Conservation (phyloP, 2,113 vertebrate genomes). For the Steatornis caripensis region DNA sequence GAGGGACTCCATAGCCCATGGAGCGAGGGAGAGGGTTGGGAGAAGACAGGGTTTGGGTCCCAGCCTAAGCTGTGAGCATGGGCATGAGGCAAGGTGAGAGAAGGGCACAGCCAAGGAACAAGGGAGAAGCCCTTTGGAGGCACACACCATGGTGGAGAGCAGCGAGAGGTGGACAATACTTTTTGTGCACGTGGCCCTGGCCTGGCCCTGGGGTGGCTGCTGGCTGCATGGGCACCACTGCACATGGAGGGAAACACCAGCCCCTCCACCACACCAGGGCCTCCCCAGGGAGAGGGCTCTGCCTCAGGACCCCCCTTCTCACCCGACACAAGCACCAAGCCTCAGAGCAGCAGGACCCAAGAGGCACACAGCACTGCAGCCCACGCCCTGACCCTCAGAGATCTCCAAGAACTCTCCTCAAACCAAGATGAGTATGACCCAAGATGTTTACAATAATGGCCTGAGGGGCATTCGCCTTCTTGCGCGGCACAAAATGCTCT, state of each 20-base stretch:
- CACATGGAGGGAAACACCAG: neutral
- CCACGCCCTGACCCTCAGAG: neutral
- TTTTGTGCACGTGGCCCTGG: neutral
- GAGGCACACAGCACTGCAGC: neutral
- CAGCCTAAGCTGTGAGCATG: neutral
- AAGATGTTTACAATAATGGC: neutral
- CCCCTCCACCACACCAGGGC: no score
- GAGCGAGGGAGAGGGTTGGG: neutral
- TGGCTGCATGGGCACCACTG: no score
- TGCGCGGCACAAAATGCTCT: neutral
- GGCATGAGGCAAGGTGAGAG: neutral
- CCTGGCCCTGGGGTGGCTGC: no score
- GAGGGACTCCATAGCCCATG: neutral
- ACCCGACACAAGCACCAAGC: neutral
- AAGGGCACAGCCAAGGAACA: fast-evolving
- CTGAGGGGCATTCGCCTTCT: neutral
- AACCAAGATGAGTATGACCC: neutral
- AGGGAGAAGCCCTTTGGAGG: neutral
- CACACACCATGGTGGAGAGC: neutral
- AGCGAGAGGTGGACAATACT: neutral
- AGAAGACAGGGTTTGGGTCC: fast-evolving
- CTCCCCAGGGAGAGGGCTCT: neutral
- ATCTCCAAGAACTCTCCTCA: neutral
- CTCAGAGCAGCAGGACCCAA: neutral
- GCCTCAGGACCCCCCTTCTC: neutral